Conservation (phyloP, 2,113 vertebrate species). For the Cyprinus carpio region DNA sequence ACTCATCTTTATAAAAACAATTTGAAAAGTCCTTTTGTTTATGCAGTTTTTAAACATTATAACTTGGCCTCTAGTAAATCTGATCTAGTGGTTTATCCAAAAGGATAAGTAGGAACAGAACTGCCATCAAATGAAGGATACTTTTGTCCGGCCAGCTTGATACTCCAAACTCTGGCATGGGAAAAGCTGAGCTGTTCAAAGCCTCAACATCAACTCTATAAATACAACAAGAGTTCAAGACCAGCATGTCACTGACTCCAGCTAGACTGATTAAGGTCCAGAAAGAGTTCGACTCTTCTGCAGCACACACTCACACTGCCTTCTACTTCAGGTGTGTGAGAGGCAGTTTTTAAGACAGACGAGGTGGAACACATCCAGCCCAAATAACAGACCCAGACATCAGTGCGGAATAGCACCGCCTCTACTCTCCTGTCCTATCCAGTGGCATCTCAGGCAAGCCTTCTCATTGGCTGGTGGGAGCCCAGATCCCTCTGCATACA, state of each 20-base stretch:
- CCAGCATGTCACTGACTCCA: constrained; percentile 6
- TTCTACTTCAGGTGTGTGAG: constrained; percentile 49
- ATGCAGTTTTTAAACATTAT: not conserved
- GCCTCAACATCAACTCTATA: constrained; percentile 12
- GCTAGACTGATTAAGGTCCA: not conserved
- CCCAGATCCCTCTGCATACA: not conserved
- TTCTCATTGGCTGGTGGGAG: constrained; percentile 11
- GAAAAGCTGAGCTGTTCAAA: constrained; percentile 14
- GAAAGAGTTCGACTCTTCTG: not conserved
- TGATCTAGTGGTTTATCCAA: not conserved
- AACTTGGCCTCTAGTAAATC: not conserved
- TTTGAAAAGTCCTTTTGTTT: not conserved
- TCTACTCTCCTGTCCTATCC: constrained; percentile 24
- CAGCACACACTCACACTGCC: constrained; percentile 3
- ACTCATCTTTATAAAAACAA: constrained; percentile 13
- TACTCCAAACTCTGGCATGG: not conserved
- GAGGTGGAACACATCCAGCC: constrained; percentile 51
- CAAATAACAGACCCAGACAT: constrained; percentile 63
- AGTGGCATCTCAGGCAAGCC: constrained; percentile 41
- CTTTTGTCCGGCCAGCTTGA: not conserved
- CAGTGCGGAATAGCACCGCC: constrained; percentile 41
- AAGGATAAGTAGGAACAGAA: not conserved
- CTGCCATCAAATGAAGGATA: not conserved
- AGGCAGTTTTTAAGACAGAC: constrained; percentile 47
- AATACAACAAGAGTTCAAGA: constrained; percentile 24